Conservation (phyloP, 2,888 invertebrate species). For the Cetonia aurata region DNA sequence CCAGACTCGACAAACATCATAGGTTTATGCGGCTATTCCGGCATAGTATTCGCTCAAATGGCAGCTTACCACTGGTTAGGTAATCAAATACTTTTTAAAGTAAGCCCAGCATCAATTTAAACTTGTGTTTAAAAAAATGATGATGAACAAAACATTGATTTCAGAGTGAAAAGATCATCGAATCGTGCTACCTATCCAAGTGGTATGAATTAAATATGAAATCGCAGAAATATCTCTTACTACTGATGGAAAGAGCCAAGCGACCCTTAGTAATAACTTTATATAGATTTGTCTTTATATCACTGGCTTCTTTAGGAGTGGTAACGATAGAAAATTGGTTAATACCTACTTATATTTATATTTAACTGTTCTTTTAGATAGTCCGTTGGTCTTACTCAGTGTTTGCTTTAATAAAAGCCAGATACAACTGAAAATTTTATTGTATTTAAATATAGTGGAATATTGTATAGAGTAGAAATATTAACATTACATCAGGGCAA, state of each 20-base stretch:
- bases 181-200: constrained; percentile 11
- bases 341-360: too few relatives aligned
- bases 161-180: constrained; percentile 37
- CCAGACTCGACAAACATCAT: background rate
- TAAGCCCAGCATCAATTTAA: background rate
- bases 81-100: constrained; percentile 40
- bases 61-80: constrained; percentile 34
- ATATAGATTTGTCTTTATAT: constrained; percentile 23
- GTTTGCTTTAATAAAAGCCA: constrained; percentile 22
- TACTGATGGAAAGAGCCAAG: constrained; percentile 30
- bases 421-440: background rate
- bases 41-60: constrained; percentile 19
- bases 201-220: constrained; percentile 30
- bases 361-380: constrained; percentile 25
- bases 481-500: too few relatives aligned
- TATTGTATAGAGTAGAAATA: too few relatives aligned
- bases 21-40: background rate
- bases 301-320: constrained; percentile 13
- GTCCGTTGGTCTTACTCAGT: constrained; percentile 35
- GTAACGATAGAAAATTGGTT: background rate
- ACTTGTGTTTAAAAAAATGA: background rate
- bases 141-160: background rate
- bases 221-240: constrained; percentile 10
- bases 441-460: too few relatives aligned
- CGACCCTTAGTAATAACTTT: constrained; percentile 14